A percentile compares a stretch with the other conserved stretches of the same genome.
Conservation (phyloP, 2,113 vertebrate species). For the Podarcis muralis region DNA sequence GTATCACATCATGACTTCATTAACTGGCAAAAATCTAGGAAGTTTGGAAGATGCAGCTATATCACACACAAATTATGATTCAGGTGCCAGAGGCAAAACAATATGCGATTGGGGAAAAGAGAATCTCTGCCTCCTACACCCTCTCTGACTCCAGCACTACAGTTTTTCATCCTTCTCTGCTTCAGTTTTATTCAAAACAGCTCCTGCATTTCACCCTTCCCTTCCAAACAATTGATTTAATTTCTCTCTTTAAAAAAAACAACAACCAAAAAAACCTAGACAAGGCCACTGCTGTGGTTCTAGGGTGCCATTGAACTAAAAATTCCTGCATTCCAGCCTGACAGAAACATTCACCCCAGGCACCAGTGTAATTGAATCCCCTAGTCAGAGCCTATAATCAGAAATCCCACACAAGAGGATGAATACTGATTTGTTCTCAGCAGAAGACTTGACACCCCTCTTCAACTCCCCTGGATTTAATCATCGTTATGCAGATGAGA, state of each 20-base stretch:
- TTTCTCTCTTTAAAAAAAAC: slow-evolving; percentile 46
- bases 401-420: background rate
- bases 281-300: slow-evolving; percentile 31
- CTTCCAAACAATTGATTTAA: slow-evolving; percentile 32
- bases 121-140: background rate
- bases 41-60: background rate
- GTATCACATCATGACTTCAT: background rate
- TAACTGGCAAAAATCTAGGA: background rate
- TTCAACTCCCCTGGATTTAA: background rate
- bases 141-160: background rate
- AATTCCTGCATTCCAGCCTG: slow-evolving; percentile 64
- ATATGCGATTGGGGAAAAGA: background rate
- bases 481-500: background rate
- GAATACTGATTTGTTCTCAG: slow-evolving; percentile 38
- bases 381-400: background rate
- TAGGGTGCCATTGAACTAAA: slow-evolving; percentile 9
- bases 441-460: background rate
- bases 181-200: background rate
- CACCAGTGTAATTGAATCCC: slow-evolving; percentile 58
- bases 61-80: background rate
- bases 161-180: background rate
- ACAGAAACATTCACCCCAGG: slow-evolving; percentile 5
- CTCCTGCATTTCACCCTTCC: background rate
- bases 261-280: background rate
- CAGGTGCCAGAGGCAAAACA: background rate